Evolutionary conservation across 2,888 invertebrate species (phyloP).

Genomic region (Drosophila prostipennis): DNA sequence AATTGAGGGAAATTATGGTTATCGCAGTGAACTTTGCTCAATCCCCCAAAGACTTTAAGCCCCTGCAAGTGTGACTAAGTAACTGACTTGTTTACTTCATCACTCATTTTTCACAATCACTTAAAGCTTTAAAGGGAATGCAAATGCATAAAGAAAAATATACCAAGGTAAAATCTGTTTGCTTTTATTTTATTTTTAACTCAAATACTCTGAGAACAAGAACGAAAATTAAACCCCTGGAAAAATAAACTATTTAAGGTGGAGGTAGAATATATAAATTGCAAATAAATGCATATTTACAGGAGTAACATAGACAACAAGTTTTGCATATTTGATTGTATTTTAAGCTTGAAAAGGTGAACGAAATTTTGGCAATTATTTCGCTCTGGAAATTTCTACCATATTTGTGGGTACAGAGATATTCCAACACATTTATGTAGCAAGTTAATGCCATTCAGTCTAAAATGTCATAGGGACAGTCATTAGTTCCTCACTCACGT

Average conservation of each 20-base stretch:
- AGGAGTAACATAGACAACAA: background rate
- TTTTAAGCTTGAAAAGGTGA: constrained; percentile 13
- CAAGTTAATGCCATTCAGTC: constrained; percentile 18
- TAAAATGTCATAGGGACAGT: constrained; percentile 20
- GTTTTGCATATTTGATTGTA: constrained; percentile 20
- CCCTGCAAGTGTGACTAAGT: background rate
- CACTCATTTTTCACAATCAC: background rate
- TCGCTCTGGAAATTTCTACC: background rate
- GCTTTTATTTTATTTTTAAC: background rate
- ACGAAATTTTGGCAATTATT: constrained; percentile 19
- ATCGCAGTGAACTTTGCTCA: constrained; percentile 1
- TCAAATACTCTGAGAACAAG: background rate
- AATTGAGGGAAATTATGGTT: constrained; percentile 23
- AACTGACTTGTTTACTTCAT: constrained; percentile 1
- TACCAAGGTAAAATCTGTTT: too few species aligned
- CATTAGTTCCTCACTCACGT: constrained; percentile 18
- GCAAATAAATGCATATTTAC: background rate
- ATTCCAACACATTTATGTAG: background rate
- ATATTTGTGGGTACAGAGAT: background rate
- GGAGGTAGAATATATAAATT: background rate
- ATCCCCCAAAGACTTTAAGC: constrained; percentile 8
- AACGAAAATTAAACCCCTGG: background rate
- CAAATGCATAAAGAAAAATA: background rate
- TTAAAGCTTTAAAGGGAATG: background rate
- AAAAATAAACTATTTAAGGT: background rate